These are phyloP conservation scores for Castor canadensis DNA, from an alignment of 2,113 vertebrate species.

Conservation along the genomic window DNA sequence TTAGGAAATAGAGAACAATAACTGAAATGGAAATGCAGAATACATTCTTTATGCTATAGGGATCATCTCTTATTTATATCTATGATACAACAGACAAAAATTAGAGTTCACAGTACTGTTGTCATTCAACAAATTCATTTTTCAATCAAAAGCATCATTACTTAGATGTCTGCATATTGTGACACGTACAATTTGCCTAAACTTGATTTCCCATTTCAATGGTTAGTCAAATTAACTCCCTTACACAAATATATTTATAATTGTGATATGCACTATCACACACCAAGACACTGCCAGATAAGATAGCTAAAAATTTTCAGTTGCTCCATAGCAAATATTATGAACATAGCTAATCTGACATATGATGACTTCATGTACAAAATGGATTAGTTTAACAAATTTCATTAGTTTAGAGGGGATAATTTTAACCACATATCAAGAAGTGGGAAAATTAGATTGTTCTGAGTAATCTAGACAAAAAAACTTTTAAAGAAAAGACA, in stretches of 20 bases:
- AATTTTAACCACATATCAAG: background rate
- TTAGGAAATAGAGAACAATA: background rate
- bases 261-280: background rate
- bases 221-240: background rate
- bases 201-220: background rate
- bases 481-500: background rate
- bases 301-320: background rate
- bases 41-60: fast-evolving
- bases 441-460: background rate
- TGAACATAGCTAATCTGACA: background rate
- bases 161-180: background rate
- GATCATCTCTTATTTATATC: fast-evolving
- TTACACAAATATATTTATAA: background rate
- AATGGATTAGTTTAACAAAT: background rate
- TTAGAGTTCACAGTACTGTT: fast-evolving
- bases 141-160: background rate
- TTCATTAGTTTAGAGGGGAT: background rate
- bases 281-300: background rate
- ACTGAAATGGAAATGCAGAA: background rate
- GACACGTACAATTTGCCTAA: background rate
- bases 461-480: background rate
- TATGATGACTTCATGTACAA: background rate
- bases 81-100: background rate
- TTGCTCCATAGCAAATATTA: background rate
- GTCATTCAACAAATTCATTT: background rate